Evolutionary conservation across 2,113 vertebrate species (phyloP), one percentile per base, ranked within the genome.

Genomic region (Datnioides undecimradiatus): DNA sequence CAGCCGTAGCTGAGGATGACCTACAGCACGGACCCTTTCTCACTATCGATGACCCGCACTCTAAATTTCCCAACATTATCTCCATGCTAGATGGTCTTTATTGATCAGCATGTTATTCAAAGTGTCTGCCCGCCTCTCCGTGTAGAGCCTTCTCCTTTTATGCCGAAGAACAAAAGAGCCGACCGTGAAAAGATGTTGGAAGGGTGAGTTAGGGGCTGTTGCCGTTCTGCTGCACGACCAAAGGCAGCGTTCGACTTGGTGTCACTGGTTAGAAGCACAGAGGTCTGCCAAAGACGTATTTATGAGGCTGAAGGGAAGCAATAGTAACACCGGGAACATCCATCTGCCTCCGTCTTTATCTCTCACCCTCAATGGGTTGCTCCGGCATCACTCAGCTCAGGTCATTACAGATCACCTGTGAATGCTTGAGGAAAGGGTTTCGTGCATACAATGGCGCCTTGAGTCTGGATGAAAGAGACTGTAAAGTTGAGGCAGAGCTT

Each of bases 81-180:
- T 73, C 59, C 38, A 0, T 73, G 82, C 73, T 75, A 48, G 86
- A 87, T 88, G 87, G 72, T 80, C 84, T 77, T 76, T 88, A 94
- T 94, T 88, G 93, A 94, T 93, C 83, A 58, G 82, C 60, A n/a
- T 82, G 81, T 91, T 84, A 92, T 91, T 93, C 87, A 89, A 82
- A 89, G 83, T 76, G 80, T 80, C 87, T 76, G 49, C 5, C 34
- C 23, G 55, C 60, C 46, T 75, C 38, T 60, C 58, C 73, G 34
- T 60, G 78, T 69, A 33, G 62, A 75, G 31, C 48, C 63, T 79
- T 83, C 79, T 54, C 69, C 79, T 85, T 90, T 90, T 80, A 90
- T 90, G 87, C 82, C 25, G 12, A 43, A 59, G 82, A 89, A 93
- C 85, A 93, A 93, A 90, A 85, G 85, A 52, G 7, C 8, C 5